Base-by-base conservation (phyloP, 2,888 invertebrate species). In the Nymphalis polychloros region DNA sequence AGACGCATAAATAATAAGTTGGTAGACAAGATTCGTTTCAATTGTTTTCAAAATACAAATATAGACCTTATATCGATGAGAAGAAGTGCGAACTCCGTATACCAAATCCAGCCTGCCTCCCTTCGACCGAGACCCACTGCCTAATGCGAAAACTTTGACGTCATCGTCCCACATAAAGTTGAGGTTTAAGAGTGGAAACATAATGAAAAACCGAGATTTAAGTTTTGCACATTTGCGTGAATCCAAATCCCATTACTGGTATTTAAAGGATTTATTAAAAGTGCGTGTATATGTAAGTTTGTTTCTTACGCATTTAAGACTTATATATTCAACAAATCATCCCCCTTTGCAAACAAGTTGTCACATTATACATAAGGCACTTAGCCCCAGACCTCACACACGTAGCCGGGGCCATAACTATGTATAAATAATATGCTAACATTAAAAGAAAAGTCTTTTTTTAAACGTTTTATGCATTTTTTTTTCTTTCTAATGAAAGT, bases 91-190 rank as follows among this genome's bases (percentile, higher is more conserved):
- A 78, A 75, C 80, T 82, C 77, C 72, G 79, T 71, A 69, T 72
- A 78, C 67, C 61, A 19, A 35, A 10, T 49, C 41, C 57, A 60
- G 46, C 41, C 49, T 48, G 46, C 74, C 77, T 59, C 75, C 76
- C 75, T 72, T 74, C 85, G 89, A 87, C 90, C 90, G 83, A 89
- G 88, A 89, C 89, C 89, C 84, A 88, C 83, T 87, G 82, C 76
- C 81, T 87, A 88, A 88, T 87, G 84, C 80, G 84, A 86, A 86
- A 89, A 89, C 80, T 90, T 88, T 89, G 87, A 91, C 90, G 91
- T 90, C 89, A 89, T 74, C 79, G 73, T 55, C 69, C 73, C 71
- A 75, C 72, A 74, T 76, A 72, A 70, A 70, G 62, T 69, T 62
- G 63, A 41, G 52, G 48, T 49, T 62, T 62, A 67, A 55, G 66